These are phyloP conservation scores for Sigmodon hispidus DNA, from an alignment of 2,113 vertebrate species.

Conservation along the genomic window DNA sequence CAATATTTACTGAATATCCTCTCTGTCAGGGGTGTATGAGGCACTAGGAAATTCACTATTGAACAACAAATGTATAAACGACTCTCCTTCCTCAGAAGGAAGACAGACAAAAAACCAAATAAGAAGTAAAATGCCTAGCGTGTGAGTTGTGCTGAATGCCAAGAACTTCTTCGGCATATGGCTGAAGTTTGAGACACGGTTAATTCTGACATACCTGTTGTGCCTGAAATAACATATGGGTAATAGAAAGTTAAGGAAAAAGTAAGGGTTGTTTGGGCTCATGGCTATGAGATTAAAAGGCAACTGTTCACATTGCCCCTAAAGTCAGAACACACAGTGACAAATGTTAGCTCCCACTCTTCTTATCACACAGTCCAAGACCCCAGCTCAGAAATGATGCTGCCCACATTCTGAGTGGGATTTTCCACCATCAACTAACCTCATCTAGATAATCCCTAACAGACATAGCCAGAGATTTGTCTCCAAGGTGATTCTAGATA, in stretches of 20 bases:
- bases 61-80: not conserved
- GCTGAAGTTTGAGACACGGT: not conserved
- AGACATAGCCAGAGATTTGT: not conserved
- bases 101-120: not conserved
- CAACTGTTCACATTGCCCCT: not conserved
- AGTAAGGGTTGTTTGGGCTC: not conserved
- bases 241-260: not conserved
- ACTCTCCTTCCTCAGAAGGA: not conserved
- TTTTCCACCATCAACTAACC: not conserved
- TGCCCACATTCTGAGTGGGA: not conserved
- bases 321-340: not conserved
- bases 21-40: not conserved
- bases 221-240: not conserved
- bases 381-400: not conserved
- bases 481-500: not conserved
- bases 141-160: not conserved
- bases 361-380: not conserved
- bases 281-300: not conserved
- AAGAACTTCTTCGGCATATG: not conserved
- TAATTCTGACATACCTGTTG: not conserved
- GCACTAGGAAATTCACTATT: not conserved
- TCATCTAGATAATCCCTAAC: not conserved
- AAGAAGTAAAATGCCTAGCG: not conserved
- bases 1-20: not conserved
- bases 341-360: not conserved